Evolutionary conservation across 2,113 vertebrate genomes (phyloP).

Genomic region (Pogona vitticeps): DNA sequence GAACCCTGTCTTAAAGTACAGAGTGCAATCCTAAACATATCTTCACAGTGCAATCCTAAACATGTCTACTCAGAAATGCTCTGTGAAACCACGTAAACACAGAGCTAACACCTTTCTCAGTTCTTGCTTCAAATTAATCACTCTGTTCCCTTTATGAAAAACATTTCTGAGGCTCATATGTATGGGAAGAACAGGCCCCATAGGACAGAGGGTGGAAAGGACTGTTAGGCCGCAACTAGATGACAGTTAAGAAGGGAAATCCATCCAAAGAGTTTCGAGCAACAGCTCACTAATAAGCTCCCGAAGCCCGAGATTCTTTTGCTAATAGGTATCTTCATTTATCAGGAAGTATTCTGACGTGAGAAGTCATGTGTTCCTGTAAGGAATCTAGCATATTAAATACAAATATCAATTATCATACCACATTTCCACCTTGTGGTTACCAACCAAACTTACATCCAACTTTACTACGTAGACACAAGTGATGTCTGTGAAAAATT

Average conservation of each 20-base stretch:
- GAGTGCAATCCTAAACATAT: neutral
- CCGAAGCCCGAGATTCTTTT: neutral
- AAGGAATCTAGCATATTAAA: too few species aligned
- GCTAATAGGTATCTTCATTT: neutral
- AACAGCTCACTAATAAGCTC: neutral
- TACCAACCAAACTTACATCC: neutral
- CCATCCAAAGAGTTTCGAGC: neutral
- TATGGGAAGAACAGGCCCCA: neutral
- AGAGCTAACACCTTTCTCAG: too few species aligned
- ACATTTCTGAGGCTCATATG: neutral
- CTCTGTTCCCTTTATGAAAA: neutral
- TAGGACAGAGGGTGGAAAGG: too few species aligned
- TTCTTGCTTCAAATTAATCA: too few species aligned
- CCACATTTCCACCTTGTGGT: neutral
- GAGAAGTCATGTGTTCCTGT: too few species aligned
- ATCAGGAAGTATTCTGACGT: neutral
- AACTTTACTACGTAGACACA: neutral
- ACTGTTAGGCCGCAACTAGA: neutral
- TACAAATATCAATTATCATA: too few species aligned
- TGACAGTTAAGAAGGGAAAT: neutral
- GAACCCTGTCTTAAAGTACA: too few species aligned
- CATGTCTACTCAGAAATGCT: neutral
- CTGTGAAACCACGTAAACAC: neutral
- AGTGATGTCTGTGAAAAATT: neutral
- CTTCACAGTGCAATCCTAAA: neutral